Evolutionary conservation across 2,888 invertebrate genomes (phyloP).

Genomic region (Germaria angustata): DNA sequence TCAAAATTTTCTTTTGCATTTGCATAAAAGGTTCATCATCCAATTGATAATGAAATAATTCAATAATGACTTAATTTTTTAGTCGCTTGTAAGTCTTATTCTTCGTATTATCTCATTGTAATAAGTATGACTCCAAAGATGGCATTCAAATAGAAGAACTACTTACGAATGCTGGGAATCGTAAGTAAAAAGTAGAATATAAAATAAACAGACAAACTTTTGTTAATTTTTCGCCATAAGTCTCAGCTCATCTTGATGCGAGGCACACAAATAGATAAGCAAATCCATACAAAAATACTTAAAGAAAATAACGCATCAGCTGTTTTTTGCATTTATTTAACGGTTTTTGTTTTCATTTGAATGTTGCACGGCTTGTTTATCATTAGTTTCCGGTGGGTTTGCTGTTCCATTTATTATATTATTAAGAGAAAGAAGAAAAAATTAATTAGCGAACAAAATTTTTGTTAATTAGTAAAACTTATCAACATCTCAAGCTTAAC

Average conservation of each 20-base stretch:
- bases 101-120: not conserved
- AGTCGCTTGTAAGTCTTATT: not conserved
- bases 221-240: slow-evolving; percentile 1
- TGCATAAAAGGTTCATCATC: slow-evolving; percentile 34
- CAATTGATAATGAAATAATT: slow-evolving; percentile 52
- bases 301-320: slow-evolving; percentile 54
- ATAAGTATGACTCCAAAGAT: slow-evolving; percentile 11
- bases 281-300: slow-evolving; percentile 27
- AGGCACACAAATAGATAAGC: not conserved
- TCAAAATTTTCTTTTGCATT: not conserved
- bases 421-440: slow-evolving; percentile 39
- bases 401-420: slow-evolving; percentile 54
- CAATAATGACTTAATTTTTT: slow-evolving; percentile 16
- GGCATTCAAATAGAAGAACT: slow-evolving; percentile 35
- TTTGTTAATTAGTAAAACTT: slow-evolving; percentile 67
- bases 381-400: slow-evolving; percentile 61
- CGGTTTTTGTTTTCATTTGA: slow-evolving; percentile 35
- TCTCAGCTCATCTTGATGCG: slow-evolving; percentile 13
- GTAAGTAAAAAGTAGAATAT: not conserved
- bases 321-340: slow-evolving; percentile 36
- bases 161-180: not conserved
- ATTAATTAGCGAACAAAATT: slow-evolving; percentile 66
- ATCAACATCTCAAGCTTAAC: slow-evolving; percentile 65
- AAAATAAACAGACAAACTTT: not conserved
- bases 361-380: slow-evolving; percentile 50